Evolutionary conservation across 2,797 vertebrate species (phyloP).

Genomic region (Kryptolebias ocellatus): DNA sequence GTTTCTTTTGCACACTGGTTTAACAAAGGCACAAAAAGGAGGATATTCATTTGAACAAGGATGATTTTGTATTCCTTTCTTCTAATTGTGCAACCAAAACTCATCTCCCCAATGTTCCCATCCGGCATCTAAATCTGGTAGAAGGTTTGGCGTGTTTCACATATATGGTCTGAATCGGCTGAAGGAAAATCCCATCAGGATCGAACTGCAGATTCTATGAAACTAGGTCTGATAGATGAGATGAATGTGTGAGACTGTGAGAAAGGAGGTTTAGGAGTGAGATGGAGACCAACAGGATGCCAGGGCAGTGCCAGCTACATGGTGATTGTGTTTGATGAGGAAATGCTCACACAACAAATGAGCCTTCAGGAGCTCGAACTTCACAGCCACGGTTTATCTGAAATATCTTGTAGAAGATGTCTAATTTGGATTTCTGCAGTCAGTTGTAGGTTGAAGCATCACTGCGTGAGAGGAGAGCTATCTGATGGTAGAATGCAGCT

Average conservation of each 20-base stretch:
- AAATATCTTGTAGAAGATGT: conserved; percentile 5
- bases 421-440: conserved; percentile 1
- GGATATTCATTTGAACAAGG: too few species aligned
- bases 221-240: too few species aligned
- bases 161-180: not conserved
- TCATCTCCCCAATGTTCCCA: too few species aligned
- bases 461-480: conserved; percentile 10
- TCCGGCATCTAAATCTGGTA: too few species aligned
- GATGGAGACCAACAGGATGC: conserved; percentile 74
- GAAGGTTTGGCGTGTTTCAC: too few species aligned
- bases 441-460: conserved; percentile 4
- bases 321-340: conserved; percentile 53
- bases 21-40: too few species aligned
- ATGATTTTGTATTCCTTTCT: too few species aligned
- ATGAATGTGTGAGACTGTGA: not conserved
- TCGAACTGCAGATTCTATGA: not conserved
- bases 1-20: too few species aligned
- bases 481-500: conserved; percentile 33
- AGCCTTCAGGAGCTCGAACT: too few species aligned
- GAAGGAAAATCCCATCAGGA: not conserved
- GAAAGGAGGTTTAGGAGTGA: conserved; percentile 16
- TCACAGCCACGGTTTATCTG: not conserved
- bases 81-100: too few species aligned
- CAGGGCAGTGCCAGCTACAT: conserved; percentile 59
- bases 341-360: conserved; percentile 16